Evolutionary conservation across 2,113 vertebrate genomes (phyloP), one percentile per base, ranked within the genome.

Genomic region (Xenopus tropicalis): DNA sequence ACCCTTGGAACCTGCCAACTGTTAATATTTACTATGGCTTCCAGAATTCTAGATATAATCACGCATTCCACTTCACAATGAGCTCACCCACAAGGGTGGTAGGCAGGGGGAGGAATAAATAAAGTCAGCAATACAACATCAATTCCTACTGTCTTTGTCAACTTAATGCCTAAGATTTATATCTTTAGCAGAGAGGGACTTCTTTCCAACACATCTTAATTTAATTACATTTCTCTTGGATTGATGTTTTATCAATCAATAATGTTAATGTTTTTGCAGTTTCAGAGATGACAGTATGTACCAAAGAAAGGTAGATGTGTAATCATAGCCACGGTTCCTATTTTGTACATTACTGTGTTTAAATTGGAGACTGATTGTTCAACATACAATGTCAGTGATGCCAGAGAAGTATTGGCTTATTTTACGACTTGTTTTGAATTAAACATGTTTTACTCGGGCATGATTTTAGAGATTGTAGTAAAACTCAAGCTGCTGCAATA

Each of bases 251-350:
- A 90, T 92, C 88, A 91, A 91, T 92, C 90, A 91, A 91, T 92
- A 92, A 91, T 87, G 86, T 88, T 92, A 92, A 92, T 92, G 89
- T 90, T 92, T 92, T 91, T 87, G 90, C 91, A 92, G 90, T 92
- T 91, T 90, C 52, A 80, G 85, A 92, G 86, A 92, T 92, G 89
- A 90, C 90, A 91, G 83, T 84, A 79, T 25, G 68, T 64, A 83
- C 70, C 71, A 66, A 80, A 81, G 82, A 81, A 77, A 81, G 75
- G 79, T 74, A 81, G 84, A 79, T 79, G 80, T 74, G 80, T 78
- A 66, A 79, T 78, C 79, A 77, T 69, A 66, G 69, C 70, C 11
- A 61, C 16, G 57, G 58, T 77, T 71, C 1, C 19, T 0, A 67
- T 76, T 67, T 66, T 76, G 21, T 54, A 59, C 67, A 8, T 43